Evolutionary conservation across 2,888 invertebrate genomes (phyloP), one percentile per base, ranked within the genome.

Genomic region (Shargacucullia verbasci): DNA sequence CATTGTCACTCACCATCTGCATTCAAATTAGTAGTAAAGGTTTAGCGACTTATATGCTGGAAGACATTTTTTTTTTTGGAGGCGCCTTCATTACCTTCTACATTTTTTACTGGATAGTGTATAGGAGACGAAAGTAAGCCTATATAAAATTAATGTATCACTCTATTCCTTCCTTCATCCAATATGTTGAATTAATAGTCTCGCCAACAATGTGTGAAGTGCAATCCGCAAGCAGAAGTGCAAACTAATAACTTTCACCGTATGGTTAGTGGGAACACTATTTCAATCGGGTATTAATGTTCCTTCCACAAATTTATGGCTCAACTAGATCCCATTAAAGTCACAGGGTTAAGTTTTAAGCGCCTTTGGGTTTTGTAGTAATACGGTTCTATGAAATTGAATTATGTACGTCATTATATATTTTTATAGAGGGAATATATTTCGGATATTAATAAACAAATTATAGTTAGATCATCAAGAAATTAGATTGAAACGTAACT

Each of bases 321-420:
- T 45, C 15, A 43, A 68, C 64, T 67, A 62, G 72, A 71, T 74
- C 72, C 72, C 53, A 64, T 74, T 73, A 66, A 70, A 73, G 61
- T 56, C 54, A 44, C 49, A 53, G 57, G 75, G 72, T 59, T 63
- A 64, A 29, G 62, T 73, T 74, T 67, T 61, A 59, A 68, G 45
- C 59, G 66, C 50, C 52, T 47, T 55, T 47, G 43, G 71, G 61
- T 57, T 73, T 53, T 62, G 58, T 71, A 53, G 37, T 66, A 71
- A 71, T 63, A 71, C 67, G 64, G 71, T 73, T 74, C 64, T 71
- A 67, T 59, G 37, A 67, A 60, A 52, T 34, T 71, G 68, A 74
- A 74, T 73, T 73, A 73, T 68, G 38, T 59, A 5, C 33, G 49
- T 50, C n/a, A n/a, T n/a, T n/a, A n/a, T n/a, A n/a, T n/a, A n/a